phyloP scores from a whole-genome alignment of 1,140 invertebrate species.

The Heterodera carotae region DNA sequence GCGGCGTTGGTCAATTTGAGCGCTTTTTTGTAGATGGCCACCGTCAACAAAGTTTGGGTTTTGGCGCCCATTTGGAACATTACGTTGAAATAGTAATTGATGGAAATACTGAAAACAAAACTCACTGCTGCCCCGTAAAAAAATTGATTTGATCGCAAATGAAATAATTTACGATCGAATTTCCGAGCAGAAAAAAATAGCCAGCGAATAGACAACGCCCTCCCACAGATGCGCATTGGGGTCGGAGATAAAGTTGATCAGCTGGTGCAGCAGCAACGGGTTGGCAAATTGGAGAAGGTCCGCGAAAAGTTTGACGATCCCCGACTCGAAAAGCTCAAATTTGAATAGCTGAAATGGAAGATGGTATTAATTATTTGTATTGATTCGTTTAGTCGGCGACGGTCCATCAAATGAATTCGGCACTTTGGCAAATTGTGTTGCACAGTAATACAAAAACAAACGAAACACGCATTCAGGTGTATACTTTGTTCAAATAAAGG shows the following conservation, averaged over 20 bases:
- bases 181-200: constrained; percentile 45
- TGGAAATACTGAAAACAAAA: constrained; percentile 71
- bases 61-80: constrained; percentile 63
- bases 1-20: constrained; percentile 66
- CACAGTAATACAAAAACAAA: no score
- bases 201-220: constrained; percentile 46
- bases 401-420: no score
- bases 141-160: constrained; percentile 41
- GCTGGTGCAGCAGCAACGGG: constrained; percentile 47
- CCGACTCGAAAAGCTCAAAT: constrained; percentile 35
- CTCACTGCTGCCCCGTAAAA: no score
- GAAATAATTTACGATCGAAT: background rate
- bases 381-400: no score
- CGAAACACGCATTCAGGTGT: no score
- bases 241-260: constrained; percentile 57
- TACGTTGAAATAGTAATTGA: constrained; percentile 70
- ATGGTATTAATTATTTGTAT: no score
- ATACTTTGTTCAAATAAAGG: no score
- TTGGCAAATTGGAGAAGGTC: constrained; percentile 57
- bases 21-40: constrained; percentile 51
- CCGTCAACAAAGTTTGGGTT: constrained; percentile 53
- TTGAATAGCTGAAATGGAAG: constrained; percentile 35
- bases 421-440: no score
- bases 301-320: constrained; percentile 37
- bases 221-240: constrained; percentile 53